Evolutionary conservation across 2,888 invertebrate species (phyloP).

Genomic region (Sepioteuthis lessoniana): DNA sequence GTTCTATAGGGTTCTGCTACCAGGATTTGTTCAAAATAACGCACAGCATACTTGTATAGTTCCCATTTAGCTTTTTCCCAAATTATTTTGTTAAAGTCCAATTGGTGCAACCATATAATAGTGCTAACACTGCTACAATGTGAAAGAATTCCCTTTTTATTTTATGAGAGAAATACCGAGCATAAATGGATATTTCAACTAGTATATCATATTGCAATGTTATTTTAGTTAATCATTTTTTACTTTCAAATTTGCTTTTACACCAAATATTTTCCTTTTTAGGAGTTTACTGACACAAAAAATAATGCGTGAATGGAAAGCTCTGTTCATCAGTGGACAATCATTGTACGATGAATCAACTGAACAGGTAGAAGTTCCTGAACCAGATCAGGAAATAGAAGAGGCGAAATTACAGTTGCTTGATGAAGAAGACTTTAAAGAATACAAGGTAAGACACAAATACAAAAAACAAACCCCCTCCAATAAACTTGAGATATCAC

Average conservation of each 20-base stretch:
- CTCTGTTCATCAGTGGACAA: constrained; percentile 71
- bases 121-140: too few relatives aligned
- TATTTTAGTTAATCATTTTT: not conserved
- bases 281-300: constrained; percentile 72
- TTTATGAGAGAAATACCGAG: too few relatives aligned
- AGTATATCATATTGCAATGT: too few relatives aligned
- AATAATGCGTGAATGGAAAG: constrained; percentile 73
- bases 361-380: constrained; percentile 46
- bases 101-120: too few relatives aligned
- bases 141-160: too few relatives aligned
- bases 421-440: constrained; percentile 73
- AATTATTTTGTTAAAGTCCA: too few relatives aligned
- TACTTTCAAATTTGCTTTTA: not conserved
- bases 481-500: too few relatives aligned
- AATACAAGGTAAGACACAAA: constrained; percentile 70
- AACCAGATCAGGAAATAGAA: constrained; percentile 66
- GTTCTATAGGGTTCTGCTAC: too few relatives aligned
- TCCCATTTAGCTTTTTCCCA: too few relatives aligned
- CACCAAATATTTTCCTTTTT: not conserved
- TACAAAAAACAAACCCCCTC: not conserved
- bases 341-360: constrained; percentile 68
- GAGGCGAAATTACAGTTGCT: constrained; percentile 67
- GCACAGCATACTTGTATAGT: too few relatives aligned
- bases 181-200: too few relatives aligned
- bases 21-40: too few relatives aligned